Conservation (phyloP, 2,113 vertebrate genomes). For the Trachemys scripta region DNA sequence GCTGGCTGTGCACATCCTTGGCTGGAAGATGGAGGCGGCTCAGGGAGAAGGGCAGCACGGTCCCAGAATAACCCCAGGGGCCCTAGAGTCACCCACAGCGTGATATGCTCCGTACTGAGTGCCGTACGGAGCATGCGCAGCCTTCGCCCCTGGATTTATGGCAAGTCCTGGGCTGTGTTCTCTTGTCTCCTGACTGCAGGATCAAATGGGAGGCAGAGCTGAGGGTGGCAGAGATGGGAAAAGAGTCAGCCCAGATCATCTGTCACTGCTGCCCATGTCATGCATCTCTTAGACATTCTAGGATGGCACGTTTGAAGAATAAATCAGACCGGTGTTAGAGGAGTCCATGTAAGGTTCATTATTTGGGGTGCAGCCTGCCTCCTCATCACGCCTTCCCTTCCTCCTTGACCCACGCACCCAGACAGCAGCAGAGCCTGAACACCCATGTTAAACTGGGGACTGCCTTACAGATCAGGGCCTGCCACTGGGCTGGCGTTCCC, state of each 20-base stretch:
- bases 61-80: neutral
- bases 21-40: neutral
- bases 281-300: neutral
- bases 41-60: neutral
- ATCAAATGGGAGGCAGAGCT: neutral
- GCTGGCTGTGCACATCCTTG: neutral
- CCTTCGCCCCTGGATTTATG: neutral
- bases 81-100: neutral
- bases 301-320: neutral
- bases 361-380: neutral
- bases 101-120: neutral
- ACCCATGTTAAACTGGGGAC: neutral
- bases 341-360: neutral
- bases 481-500: neutral
- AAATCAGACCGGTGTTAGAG: neutral
- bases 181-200: neutral
- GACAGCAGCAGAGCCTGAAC: neutral
- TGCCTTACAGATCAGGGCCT: neutral
- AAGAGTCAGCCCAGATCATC: neutral
- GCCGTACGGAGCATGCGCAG: neutral
- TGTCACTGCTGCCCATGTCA: neutral
- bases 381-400: neutral
- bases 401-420: neutral
- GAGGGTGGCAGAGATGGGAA: neutral
- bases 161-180: neutral